Conservation (phyloP, 2,888 invertebrate genomes). For the Eurytoma adleriae region DNA sequence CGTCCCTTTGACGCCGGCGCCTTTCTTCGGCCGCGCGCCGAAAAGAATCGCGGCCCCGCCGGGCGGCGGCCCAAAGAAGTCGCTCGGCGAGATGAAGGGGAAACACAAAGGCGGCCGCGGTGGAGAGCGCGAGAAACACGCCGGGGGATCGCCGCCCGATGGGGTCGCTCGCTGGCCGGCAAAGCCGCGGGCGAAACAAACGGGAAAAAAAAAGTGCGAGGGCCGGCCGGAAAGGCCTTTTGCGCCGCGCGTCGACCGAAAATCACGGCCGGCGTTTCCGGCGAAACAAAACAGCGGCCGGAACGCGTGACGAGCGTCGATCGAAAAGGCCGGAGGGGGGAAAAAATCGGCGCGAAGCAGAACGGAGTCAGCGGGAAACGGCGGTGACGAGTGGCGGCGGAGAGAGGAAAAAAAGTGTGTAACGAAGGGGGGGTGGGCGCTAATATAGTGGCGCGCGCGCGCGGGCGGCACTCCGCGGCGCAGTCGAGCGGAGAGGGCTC, state of each 20-base stretch:
- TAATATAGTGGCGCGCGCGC: slow-evolving; percentile 24
- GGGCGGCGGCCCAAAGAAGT: neutral
- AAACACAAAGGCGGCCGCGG: neutral
- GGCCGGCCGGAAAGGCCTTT: neutral
- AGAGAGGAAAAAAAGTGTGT: neutral
- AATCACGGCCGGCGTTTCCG: neutral
- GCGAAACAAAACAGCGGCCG: neutral
- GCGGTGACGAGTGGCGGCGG: neutral
- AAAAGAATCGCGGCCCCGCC: slow-evolving; percentile 17
- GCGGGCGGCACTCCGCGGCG: neutral
- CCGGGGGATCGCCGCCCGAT: neutral
- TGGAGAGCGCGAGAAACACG: neutral
- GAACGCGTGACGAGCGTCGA: neutral
- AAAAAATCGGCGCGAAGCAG: neutral
- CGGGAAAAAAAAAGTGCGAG: neutral
- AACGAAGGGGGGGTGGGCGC: slow-evolving; percentile 4
- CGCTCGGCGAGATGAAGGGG: slow-evolving; percentile 11
- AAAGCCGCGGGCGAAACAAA: neutral
- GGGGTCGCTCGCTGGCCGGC: neutral
- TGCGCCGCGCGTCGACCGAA: neutral
- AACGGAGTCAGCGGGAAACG: neutral
- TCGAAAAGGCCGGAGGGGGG: neutral
- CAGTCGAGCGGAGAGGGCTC: neutral
- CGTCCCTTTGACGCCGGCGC: slow-evolving; percentile 14
- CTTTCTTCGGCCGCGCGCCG: neutral